Base-by-base conservation (phyloP, 2,888 invertebrate species). In the Meloe dianella region DNA sequence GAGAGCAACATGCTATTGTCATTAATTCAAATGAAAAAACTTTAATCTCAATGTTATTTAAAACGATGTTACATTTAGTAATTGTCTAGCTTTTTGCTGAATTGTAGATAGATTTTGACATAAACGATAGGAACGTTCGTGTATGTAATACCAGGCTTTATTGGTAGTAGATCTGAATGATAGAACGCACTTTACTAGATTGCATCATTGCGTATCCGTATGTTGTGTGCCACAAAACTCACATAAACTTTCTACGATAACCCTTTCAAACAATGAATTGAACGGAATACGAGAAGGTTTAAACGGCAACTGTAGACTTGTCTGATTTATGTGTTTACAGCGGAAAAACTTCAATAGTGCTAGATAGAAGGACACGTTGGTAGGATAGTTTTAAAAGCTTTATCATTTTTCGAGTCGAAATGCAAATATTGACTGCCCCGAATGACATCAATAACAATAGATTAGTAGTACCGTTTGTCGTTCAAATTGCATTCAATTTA, bases 181-280 rank as follows among this genome's bases (percentile, higher is more conserved):
- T 72, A 68, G 70, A 73, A 74, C 73, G 73, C 74, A 74, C 74
- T 74, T 70, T 72, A 71, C 65, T 70, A 72, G 73, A 74, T 74
- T 74, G 72, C 73, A 71, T 67, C 72, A 66, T 69, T 71, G 70
- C 73, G 72, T 72, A 66, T 66, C 64, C 35, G 30, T 60, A 57
- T 22, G 24, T 51, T 51, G 51, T 51, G 10, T 14, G 51, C 60
- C 60, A 60, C 65, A 64, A 66, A 66, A 32, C 60, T 64, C 59
- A 47, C 57, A 61, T 67, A 64, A 64, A 64, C 61, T 59, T 59
- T 64, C 22, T 20, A 57, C 66, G 57, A 58, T 62, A 64, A 66
- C 68, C 70, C 67, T 64, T 68, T 67, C 67, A 64, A 68, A 70
- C 70, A 72, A 72, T 69, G 68, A 67, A 72, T 70, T 61, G 68